Evolutionary conservation across 1,140 invertebrate genomes (phyloP).

Genomic region (Meloidogyne chitwoodi): DNA sequence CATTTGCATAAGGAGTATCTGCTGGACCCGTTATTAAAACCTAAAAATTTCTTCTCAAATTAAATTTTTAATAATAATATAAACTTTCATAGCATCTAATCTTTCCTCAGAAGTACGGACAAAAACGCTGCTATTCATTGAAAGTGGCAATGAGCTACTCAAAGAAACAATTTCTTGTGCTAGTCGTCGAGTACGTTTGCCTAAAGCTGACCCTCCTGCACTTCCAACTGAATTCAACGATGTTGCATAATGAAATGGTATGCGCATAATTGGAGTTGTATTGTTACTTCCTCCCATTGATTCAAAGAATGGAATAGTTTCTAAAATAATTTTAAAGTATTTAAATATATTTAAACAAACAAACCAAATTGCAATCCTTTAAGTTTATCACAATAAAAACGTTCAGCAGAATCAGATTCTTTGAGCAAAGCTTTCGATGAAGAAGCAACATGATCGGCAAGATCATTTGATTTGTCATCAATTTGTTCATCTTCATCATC

Average conservation of each 20-base stretch:
- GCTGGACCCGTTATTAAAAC: slow-evolving; percentile 75
- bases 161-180: slow-evolving; percentile 90
- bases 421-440: not conserved
- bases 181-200: slow-evolving; percentile 78
- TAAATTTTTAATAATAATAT: not conserved
- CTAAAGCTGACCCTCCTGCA: slow-evolving; percentile 76
- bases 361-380: slow-evolving; percentile 34
- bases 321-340: slow-evolving; percentile 20
- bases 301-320: slow-evolving; percentile 29
- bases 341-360: slow-evolving; percentile 4
- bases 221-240: slow-evolving; percentile 65
- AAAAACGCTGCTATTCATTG: slow-evolving; percentile 87
- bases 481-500: not conserved
- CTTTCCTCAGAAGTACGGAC: slow-evolving; percentile 86
- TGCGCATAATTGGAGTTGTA: slow-evolving; percentile 5
- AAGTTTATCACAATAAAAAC: slow-evolving; percentile 11
- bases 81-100: slow-evolving; percentile 82
- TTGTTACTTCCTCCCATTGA: not conserved
- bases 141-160: slow-evolving; percentile 82
- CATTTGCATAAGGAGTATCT: slow-evolving; percentile 64
- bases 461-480: not conserved
- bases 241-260: slow-evolving; percentile 86
- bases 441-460: not conserved
- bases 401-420: not conserved
- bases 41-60: slow-evolving; percentile 64